Evolutionary conservation across 2,797 vertebrate species (phyloP).

Genomic region (Mormyrus proboscirostris): DNA sequence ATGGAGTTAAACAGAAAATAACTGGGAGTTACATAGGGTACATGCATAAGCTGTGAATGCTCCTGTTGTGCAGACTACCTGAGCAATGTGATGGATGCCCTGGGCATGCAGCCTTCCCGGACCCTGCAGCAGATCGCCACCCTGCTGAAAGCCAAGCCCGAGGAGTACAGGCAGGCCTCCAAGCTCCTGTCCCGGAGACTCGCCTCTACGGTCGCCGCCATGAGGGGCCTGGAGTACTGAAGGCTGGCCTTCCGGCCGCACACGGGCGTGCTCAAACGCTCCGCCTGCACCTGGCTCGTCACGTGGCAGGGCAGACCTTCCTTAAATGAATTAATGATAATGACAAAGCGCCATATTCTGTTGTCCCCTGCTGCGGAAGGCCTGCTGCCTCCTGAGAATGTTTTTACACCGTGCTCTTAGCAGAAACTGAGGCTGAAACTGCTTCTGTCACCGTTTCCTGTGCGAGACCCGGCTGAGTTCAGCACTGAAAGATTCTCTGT

Average conservation of each 20-base stretch:
- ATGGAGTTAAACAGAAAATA: background rate
- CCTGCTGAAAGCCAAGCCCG: constrained; percentile 78
- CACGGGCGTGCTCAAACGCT: background rate
- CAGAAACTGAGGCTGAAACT: background rate
- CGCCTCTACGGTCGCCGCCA: constrained; percentile 64
- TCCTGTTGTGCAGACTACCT: constrained; percentile 74
- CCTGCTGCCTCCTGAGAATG: background rate
- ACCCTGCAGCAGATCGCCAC: constrained; percentile 68
- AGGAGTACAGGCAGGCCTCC: constrained; percentile 75
- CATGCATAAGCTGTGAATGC: background rate
- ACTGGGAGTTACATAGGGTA: background rate
- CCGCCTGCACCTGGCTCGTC: background rate
- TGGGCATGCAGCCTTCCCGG: constrained; percentile 86
- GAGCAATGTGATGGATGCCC: constrained; percentile 93
- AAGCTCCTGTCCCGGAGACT: constrained; percentile 76
- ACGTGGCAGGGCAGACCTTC: background rate
- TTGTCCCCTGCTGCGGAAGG: background rate
- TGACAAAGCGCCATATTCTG: background rate
- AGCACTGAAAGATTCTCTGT: background rate
- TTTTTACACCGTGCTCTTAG: background rate
- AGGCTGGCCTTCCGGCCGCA: background rate
- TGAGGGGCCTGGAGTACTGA: constrained; percentile 72
- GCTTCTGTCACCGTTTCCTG: background rate
- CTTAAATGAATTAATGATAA: background rate
- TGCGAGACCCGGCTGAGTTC: background rate